Base-by-base conservation (phyloP, 2,113 vertebrate genomes). In the Ranitomeya variabilis region DNA sequence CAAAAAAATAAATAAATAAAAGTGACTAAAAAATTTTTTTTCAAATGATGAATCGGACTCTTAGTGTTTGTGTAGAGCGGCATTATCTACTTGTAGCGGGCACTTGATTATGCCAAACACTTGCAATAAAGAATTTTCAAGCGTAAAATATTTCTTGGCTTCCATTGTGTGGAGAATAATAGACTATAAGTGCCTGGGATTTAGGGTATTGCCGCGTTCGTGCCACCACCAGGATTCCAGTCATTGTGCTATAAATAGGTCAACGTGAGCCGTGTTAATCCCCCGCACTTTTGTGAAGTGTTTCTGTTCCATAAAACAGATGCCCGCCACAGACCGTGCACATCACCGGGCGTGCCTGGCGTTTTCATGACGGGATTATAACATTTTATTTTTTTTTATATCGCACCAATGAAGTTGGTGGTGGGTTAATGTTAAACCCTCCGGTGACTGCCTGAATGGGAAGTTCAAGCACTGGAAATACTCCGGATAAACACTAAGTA, bases 231-330 rank as follows among this genome's bases (percentile, higher is more conserved):
- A 91, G 10, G 54, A 64, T 89, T 91, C 83, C 73, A 21, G 74
- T 23, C 64, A 21, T 26, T 89, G 23, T 23, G 87, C 66, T 62
- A 90, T n/a, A 51, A 85, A 78, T 84, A 80, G 89, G 89, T 89
- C 89, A 89, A 83, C 74, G 80, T 87, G 80, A 76, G 80, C 83
- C 84, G 80, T 81, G 87, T 86, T 89, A 92, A 86, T 86, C 81
- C 10, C 23, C 90, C 8, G 66, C 45, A 83, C 74, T 90, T 91
- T 88, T 89, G 82, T 85, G 66, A 77, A 60, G 90, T 89, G 51
- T 82, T 89, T 80, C 87, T 83, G n/a, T 74, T 89, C 21, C 73
- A 18, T 60, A 83, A 89, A 71, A 57, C 26, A 88, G 62, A 90
- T 45, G 14, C 86, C 90, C 57, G 55, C 0, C 0, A 14, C 71